Evolutionary conservation across 2,888 invertebrate genomes (phyloP).

Genomic region (Andrena dorsata): DNA sequence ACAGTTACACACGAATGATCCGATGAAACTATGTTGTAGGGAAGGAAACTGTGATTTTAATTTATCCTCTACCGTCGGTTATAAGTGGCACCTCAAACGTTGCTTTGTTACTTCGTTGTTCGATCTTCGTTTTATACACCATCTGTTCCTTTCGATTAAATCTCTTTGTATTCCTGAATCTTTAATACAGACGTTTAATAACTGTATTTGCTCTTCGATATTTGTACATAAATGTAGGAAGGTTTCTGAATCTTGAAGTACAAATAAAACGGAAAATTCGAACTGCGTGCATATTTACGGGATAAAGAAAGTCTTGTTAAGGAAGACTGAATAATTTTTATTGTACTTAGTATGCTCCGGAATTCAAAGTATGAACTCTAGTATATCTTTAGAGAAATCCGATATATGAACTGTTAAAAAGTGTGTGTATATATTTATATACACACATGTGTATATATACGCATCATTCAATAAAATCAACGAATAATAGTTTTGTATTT

Average conservation of each 20-base stretch:
- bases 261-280: slow-evolving; percentile 31
- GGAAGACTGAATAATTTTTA: slow-evolving; percentile 80
- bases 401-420: slow-evolving; percentile 54
- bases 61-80: slow-evolving; percentile 61
- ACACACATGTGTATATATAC: slow-evolving; percentile 26
- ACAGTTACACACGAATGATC: background rate
- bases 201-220: background rate
- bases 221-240: slow-evolving; percentile 1
- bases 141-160: background rate
- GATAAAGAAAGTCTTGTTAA: slow-evolving; percentile 51
- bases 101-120: background rate
- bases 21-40: background rate
- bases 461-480: slow-evolving; percentile 50
- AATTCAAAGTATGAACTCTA: slow-evolving; percentile 36
- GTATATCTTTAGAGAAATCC: slow-evolving; percentile 28
- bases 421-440: slow-evolving; percentile 17
- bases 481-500: slow-evolving; percentile 53
- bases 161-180: background rate
- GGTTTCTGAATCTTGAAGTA: slow-evolving; percentile 19
- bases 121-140: background rate
- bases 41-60: slow-evolving; percentile 77
- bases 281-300: slow-evolving; percentile 6
- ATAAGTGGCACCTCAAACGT: slow-evolving; percentile 27
- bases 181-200: background rate
- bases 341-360: slow-evolving; percentile 70